A percentile compares a stretch with the other conserved stretches of the same genome.
phyloP scores from a whole-genome alignment of 2,888 invertebrate genomes.

The Mesoligia furuncula region DNA sequence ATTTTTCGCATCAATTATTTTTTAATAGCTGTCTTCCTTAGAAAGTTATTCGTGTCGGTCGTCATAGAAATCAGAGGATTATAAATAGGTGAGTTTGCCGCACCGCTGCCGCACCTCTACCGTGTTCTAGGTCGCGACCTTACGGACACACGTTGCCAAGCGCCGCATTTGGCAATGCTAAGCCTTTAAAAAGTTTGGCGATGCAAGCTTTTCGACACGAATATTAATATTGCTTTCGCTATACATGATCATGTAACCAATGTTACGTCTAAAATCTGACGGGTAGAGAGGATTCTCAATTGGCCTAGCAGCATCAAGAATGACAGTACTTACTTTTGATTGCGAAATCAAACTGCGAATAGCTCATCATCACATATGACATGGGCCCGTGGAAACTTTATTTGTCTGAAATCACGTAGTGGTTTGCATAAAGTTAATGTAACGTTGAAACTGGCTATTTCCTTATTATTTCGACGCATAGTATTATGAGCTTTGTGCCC shows the following conservation, averaged over 20 bases:
- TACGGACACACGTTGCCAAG: conserved; percentile 61
- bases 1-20: conserved; percentile 59
- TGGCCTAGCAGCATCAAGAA: background rate
- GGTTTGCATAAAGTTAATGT: conserved; percentile 5
- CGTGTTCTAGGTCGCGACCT: conserved; percentile 67
- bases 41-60: conserved; percentile 46
- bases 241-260: conserved; percentile 31
- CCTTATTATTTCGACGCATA: conserved; percentile 29
- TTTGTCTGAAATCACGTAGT: conserved; percentile 7
- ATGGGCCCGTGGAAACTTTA: background rate
- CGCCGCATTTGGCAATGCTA: conserved; percentile 61
- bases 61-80: conserved; percentile 48
- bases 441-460: conserved; percentile 21
- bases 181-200: conserved; percentile 57
- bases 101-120: conserved; percentile 63
- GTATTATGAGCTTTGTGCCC: conserved; percentile 43
- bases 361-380: conserved; percentile 4
- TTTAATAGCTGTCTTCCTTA: conserved; percentile 55
- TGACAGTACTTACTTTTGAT: background rate
- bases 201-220: conserved; percentile 46
- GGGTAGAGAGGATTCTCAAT: conserved; percentile 13
- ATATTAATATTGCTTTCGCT: conserved; percentile 31
- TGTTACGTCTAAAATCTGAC: conserved; percentile 33
- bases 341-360: background rate
- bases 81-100: conserved; percentile 61